These are phyloP conservation scores for Neogale vison DNA, from an alignment of 2,113 vertebrate genomes.

Conservation along the genomic window DNA sequence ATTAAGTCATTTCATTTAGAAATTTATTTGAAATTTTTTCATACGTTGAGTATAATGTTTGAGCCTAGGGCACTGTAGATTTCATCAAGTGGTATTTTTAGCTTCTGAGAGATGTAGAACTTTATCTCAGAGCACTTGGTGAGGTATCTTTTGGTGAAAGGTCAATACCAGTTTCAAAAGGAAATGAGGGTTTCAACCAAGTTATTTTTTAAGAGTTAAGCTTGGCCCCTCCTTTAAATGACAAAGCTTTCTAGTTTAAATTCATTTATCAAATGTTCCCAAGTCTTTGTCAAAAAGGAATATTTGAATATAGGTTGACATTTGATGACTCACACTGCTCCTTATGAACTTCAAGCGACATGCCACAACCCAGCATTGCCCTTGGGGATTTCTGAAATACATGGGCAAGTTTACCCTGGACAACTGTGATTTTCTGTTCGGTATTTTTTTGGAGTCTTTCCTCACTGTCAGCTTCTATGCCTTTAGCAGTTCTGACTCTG, in stretches of 20 bases:
- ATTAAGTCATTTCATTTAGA: neutral
- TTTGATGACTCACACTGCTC: conserved; percentile 47
- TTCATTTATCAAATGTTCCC: neutral
- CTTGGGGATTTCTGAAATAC: neutral
- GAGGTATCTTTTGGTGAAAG: neutral
- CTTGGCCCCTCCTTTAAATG: neutral
- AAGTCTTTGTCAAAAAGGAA: neutral
- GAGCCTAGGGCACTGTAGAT: neutral
- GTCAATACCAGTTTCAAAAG: neutral
- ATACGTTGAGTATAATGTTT: neutral
- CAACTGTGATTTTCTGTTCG: neutral
- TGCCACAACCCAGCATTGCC: neutral
- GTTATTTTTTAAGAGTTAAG: neutral
- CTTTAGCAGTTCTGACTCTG: neutral
- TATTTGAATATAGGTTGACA: neutral
- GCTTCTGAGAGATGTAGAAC: neutral
- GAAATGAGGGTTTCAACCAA: neutral
- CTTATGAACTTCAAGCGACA: neutral
- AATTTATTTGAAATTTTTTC: neutral
- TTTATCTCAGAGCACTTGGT: neutral
- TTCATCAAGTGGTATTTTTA: neutral
- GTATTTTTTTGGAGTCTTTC: neutral
- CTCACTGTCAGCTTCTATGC: neutral
- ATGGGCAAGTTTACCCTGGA: neutral
- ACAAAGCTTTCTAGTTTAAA: neutral